phyloP scores from a whole-genome alignment of 2,797 vertebrate species.

The Anniella stebbinsi region DNA sequence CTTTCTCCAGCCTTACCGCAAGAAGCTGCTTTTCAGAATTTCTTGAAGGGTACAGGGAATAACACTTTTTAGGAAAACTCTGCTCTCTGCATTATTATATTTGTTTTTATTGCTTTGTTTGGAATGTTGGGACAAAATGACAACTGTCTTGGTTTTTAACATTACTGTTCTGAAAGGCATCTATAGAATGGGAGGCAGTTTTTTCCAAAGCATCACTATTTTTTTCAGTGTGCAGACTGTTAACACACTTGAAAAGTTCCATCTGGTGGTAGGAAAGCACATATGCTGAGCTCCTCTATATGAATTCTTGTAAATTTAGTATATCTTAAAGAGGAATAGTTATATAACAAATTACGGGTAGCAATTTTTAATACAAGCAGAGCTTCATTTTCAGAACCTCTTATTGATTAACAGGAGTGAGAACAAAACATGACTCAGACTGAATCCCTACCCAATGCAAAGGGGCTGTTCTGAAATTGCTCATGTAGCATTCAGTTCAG shows the following conservation, averaged over 20 bases:
- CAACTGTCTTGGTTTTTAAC: background rate
- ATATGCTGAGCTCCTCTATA: background rate
- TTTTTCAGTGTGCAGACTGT: constrained; percentile 9
- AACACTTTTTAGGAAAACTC: constrained; percentile 20
- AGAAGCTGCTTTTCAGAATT: constrained; percentile 55
- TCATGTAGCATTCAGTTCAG: background rate
- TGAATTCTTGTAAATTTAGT: background rate
- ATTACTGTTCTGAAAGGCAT: constrained; percentile 32
- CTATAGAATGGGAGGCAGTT: background rate
- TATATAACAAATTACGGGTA: fast-evolving
- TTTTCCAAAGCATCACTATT: background rate
- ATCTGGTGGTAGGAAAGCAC: background rate
- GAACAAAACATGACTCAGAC: background rate
- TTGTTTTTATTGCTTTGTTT: background rate
- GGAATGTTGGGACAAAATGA: constrained; percentile 8
- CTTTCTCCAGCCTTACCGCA: constrained; percentile 2
- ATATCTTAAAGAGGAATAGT: fast-evolving
- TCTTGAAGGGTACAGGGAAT: constrained; percentile 3
- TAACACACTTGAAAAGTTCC: background rate
- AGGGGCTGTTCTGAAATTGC: background rate
- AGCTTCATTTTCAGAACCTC: fast-evolving
- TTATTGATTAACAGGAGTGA: fast-evolving
- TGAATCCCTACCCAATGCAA: background rate
- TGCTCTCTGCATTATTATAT: constrained; percentile 34
- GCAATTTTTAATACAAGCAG: fast-evolving